Evolutionary conservation across 2,113 vertebrate genomes (phyloP).

Genomic region (Turdus rufiventris): DNA sequence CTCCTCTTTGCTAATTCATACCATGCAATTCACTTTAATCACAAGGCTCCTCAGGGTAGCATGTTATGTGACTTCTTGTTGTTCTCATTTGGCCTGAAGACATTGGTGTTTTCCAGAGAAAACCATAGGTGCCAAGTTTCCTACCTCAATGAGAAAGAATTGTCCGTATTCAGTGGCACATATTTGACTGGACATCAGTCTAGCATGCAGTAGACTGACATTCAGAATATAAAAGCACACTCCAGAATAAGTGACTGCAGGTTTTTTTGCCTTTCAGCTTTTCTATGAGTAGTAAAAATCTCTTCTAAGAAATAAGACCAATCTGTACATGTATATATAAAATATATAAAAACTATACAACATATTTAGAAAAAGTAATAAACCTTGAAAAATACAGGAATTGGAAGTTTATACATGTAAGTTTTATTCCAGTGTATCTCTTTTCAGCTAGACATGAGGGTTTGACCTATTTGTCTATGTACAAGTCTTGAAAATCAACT

Average conservation of each 20-base stretch:
- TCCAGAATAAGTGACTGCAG: not conserved
- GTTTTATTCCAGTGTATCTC: not conserved
- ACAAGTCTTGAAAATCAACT: not conserved
- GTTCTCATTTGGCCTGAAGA: not conserved
- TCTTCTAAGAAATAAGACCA: not conserved
- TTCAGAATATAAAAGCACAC: not conserved
- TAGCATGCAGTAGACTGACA: not conserved
- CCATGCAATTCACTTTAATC: not conserved
- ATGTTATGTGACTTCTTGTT: not conserved
- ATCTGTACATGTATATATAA: not conserved
- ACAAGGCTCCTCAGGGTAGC: not conserved
- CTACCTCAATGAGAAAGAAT: not conserved
- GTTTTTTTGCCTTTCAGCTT: not conserved
- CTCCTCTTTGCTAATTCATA: not conserved
- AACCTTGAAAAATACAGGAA: not conserved
- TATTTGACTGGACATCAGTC: rapidly evolving
- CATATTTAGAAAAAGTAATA: not conserved
- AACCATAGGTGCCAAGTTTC: not conserved
- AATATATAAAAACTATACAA: not conserved
- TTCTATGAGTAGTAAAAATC: not conserved
- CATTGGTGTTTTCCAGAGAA: not conserved
- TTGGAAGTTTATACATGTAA: not conserved
- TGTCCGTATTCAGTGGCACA: not conserved
- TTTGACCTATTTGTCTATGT: not conserved
- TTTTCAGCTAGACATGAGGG: not conserved